Base-by-base conservation (phyloP, 1,140 invertebrate species). In the Trichonephila clavata region DNA sequence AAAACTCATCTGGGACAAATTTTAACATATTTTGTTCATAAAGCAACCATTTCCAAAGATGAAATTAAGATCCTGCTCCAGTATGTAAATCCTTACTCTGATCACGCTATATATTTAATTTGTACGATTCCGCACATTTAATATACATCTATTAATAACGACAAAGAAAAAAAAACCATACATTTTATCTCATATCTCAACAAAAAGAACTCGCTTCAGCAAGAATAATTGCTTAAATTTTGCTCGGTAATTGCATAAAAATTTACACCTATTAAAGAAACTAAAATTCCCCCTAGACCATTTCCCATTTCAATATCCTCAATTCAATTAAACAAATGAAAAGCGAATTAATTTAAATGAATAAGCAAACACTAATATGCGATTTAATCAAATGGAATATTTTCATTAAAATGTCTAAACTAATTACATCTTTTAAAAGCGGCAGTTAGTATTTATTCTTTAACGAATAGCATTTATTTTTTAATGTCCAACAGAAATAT, bases 401-500 rank as follows among this genome's bases (percentile, higher is more conserved):
- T 84, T 84, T 27, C 7, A 59, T 84, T 24, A 84, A 24, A 18
- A 84, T 32, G 24, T 60, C 57, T 6, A 32, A 71, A 65, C 43
- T 89, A 89, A 89, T 89, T 89, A 20, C 87, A 24, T 59, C 14
- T 6, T 89, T 39, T 89, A 89, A 65, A n/a, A 89, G 43, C n/a
- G 60, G 20, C 87, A 50, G 63, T 71, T 89, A 59, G 65, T 50
- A 13, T 71, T 68, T 71, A 65, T 24, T 77, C 32, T 88, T 50
- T 50, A 89, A 71, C 39, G n/a, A 89, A 88, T 65, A 43, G 16
- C 65, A 27, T 3, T 77, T 68, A 57, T 57, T 65, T 50, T 68
- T 71, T 43, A n/a, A 16, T 57, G 16, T 71, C 24, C 50, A 8
- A 57, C 21, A 27, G 50, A 84, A 60, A 59, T 39, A 39, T 39